Evolutionary conservation across 1,140 invertebrate genomes (phyloP), one percentile per base, ranked within the genome.

Genomic region (Drosophila willistoni): DNA sequence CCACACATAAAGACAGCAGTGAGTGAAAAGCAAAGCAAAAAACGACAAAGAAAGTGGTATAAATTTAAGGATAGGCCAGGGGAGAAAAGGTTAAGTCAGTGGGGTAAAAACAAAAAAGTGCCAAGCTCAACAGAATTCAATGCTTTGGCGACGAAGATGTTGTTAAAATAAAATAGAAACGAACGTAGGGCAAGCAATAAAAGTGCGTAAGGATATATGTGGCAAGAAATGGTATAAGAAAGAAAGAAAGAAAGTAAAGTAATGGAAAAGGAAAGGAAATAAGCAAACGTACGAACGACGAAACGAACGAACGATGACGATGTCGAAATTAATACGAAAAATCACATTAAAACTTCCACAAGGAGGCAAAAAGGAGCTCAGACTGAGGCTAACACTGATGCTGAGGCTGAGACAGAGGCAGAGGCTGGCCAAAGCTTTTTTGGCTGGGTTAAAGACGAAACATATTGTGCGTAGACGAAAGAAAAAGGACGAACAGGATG

Each of bases 271-370:
- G 3, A 39, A 29, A 39, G 36, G 12, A 66, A 44, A 55, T 55
- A 47, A 65, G 54, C 59, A 81, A 51, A 51, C 17, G 44, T 51
- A 51, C 44, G 44, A 51, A 51, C 44, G 44, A 10, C 17, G 17
- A 19, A 51, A 51, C 44, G 44, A 51, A 51, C 69, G 63, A 83
- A 80, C 71, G 84, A 87, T 87, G 85, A 89, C 84, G 84, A 87
- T 89, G 84, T 75, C 84, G 84, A 87, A 87, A 87, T 87, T 87
- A 87, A 87, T 87, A 89, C 84, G 84, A 87, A 83, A 82, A 87
- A 89, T 87, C 84, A 89, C 84, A 87, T 87, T 87, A 87, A 87
- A 87, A 87, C 84, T 87, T 87, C 81, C 67, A 86, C 62, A 73
- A 79, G 75, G 25, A 69, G 61, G 57, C 57, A 63, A 71, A 55